These are phyloP conservation scores for Leptodactylus fuscus DNA, from an alignment of 2,113 vertebrate species.

Conservation along the genomic window DNA sequence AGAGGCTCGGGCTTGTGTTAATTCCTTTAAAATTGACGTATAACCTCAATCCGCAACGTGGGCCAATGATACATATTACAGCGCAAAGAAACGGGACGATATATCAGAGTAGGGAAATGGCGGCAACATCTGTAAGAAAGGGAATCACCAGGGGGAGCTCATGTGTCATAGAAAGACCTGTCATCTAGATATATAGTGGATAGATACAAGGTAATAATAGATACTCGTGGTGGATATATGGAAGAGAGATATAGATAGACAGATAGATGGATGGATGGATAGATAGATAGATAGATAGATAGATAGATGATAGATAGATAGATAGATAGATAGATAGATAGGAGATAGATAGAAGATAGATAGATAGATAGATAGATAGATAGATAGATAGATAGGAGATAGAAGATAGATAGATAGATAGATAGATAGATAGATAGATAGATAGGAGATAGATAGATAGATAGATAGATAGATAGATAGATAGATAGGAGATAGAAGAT, in stretches of 20 bases:
- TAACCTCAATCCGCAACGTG: background rate
- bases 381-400: conserved; percentile 1
- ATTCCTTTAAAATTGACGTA: conserved; percentile 16
- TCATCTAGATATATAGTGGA: no score
- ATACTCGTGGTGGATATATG: no score
- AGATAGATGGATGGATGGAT: background rate
- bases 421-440: no score
- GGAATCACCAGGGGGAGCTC: conserved; percentile 4
- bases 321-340: background rate
- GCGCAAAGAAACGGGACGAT: no score
- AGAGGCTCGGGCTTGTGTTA: background rate
- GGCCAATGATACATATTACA: background rate
- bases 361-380: background rate
- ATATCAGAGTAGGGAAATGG: background rate
- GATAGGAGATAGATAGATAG: no score
- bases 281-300: background rate
- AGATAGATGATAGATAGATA: background rate
- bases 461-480: no score
- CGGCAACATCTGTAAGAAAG: background rate
- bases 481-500: background rate
- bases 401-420: no score
- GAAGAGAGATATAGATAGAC: no score
- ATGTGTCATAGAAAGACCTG: background rate
- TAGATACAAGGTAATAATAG: no score
- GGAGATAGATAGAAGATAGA: background rate